These are phyloP conservation scores for Erebia aethiops DNA, from an alignment of 2,888 invertebrate genomes.

Conservation along the genomic window DNA sequence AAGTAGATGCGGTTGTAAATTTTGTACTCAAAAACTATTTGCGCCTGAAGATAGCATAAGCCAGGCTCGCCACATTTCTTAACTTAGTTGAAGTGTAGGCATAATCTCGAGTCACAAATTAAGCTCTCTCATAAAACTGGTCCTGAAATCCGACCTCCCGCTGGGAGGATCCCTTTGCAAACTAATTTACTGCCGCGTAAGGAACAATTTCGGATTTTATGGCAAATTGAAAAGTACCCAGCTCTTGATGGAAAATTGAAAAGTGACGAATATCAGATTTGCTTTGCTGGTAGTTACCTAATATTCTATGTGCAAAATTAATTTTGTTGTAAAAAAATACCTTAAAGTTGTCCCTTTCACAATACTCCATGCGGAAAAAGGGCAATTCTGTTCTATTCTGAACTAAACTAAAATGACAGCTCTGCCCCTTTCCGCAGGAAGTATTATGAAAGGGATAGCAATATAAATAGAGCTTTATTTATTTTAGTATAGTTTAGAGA, in stretches of 20 bases:
- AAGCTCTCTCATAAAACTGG: conserved; percentile 38
- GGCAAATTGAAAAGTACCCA: conserved; percentile 39
- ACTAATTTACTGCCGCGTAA: conserved; percentile 42
- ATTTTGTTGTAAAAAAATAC: too few species aligned
- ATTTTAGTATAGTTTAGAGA: too few species aligned
- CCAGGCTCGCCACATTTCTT: conserved; percentile 1
- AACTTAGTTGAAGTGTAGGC: conserved; percentile 9
- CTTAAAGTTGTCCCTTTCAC: too few species aligned
- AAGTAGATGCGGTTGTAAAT: not conserved
- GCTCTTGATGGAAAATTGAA: conserved; percentile 17
- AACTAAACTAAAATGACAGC: too few species aligned
- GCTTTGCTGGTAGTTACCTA: not conserved
- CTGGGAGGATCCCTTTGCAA: conserved; percentile 29
- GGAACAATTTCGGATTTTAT: conserved; percentile 12
- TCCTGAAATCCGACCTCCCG: conserved; percentile 34
- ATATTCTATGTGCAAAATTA: not conserved
- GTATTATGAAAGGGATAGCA: too few species aligned
- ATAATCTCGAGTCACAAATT: conserved; percentile 37
- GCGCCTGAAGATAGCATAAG: not conserved
- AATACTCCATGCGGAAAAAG: too few species aligned
- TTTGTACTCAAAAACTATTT: not conserved
- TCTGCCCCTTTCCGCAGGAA: too few species aligned
- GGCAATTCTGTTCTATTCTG: too few species aligned
- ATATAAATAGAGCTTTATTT: too few species aligned
- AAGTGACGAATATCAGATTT: not conserved